Evolutionary conservation across 1,140 invertebrate species (phyloP), one percentile per base, ranked within the genome.

Genomic region (Riptortus pedestris): DNA sequence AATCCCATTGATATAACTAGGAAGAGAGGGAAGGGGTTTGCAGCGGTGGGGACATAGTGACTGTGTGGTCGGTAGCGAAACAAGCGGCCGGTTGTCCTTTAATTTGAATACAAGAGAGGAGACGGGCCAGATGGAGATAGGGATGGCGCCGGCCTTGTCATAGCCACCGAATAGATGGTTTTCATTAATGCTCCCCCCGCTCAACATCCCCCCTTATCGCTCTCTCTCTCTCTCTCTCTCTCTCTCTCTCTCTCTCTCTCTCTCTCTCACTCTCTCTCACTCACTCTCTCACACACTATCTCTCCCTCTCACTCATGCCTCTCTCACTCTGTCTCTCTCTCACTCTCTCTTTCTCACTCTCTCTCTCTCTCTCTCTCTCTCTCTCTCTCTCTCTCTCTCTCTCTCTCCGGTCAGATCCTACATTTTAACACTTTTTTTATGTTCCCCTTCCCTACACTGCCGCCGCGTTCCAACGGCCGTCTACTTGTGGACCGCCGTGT

Each of bases 131-230:
- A 22, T 22, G n/a, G 16, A 51, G 48, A 51, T 51, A 51, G 48
- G n/a, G n/a, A 51, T 22, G 48, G 48, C 48, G 48, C 48, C 48
- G 22, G 48, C 9, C n/a, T n/a, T 51, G 48, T 51, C 31, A 38
- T 38, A 38, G 5, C 31, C 14, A n/a, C n/a, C 31, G 5, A 51
- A 51, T 51, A 24, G 48, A 51, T 51, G 48, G 48, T 51, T 51
- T 51, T 51, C 48, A 51, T 51, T 51, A 51, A 51, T n/a, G n/a
- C 48, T 45, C 43, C 43, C 14, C 14, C 43, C 43, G 14, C 20
- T 11, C n/a, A 24, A 22, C 2, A 11, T 20, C 18, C 18, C 48
- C 20, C 24, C 18, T 22, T 20, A 20, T 51, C n/a, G n/a, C n/a
- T n/a, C n/a, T n/a, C n/a, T n/a, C n/a, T n/a, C n/a, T n/a, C n/a